Base-by-base conservation (phyloP, 1,140 invertebrate species). In the Dryas iulia region DNA sequence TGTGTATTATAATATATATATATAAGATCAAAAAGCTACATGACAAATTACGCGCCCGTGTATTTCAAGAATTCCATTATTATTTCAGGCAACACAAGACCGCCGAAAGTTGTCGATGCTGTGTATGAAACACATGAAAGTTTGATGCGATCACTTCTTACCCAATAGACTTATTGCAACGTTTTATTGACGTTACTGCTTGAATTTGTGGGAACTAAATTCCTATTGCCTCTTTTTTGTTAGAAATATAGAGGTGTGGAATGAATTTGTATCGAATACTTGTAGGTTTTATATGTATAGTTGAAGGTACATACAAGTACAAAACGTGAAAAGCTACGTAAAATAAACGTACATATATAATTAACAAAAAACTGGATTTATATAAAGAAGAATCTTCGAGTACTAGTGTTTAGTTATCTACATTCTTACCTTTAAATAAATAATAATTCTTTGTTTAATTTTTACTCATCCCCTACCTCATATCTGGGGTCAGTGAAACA, bases 121-220 rank as follows among this genome's bases (percentile, higher is more conserved):
- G 3, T 39, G 5, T 52, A 66, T 24, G 39, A 66, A 59, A 59
- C 65, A 47, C 1, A 66, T 66, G 57, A 59, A 66, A 66, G n/a
- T 47, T 66, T 66, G 57, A 66, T 66, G 56, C 52, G 57, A 66
- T 66, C 65, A 66, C 26, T 57, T 26, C 35, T 28, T 52, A 39
- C 2, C 12, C 25, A 33, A 59, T 60, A 26, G 33, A 47, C 35
- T 26, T 52, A 66, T 58, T 60, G 39, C 56, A 66, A 31, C 25
- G 65, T 59, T 66, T 66, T 59, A 60, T 33, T 54, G 11, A 57
- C 24, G 47, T 66, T 39, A 59, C 56, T 24, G 21, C 11, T 18
- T 39, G 33, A 47, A 66, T 66, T 39, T 58, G 63, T 58, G 31
- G 54, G 23, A 33, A 54, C 24, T 11, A 47, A 52, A 47, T 60